Base-by-base conservation (phyloP, 2,797 vertebrate genomes). In the Brachyrhaphis roseni region DNA sequence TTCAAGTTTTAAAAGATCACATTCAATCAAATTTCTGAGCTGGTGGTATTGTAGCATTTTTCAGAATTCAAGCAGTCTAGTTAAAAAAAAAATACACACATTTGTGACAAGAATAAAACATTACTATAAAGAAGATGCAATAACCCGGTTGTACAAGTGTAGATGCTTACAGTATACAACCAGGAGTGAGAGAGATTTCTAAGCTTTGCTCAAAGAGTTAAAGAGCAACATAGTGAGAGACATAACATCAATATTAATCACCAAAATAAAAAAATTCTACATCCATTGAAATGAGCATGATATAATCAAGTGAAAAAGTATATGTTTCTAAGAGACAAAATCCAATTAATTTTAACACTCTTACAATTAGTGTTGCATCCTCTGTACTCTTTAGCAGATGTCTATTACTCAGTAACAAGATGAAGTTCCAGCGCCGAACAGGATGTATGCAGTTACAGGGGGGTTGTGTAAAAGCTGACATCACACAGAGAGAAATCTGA, bases 401-500 rank as follows among this genome's bases (percentile, higher is more conserved):
- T 59, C 16, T 76, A 2, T 75, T 16, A 72, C 6, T 8, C 45
- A 70, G 41, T 55, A 74, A 53, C 8, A 55, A 4, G 28, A 1
- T 8, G 18, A 36, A 45, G 4, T 15, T 49, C 39, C 47, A 51
- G 46, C 28, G 39, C 45, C 26, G 46, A 80, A 57, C 73, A 62
- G 75, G 57, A 45, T 8, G 36, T 39, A 1, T 59, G 43, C 31
- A 53, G 73, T 16, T 13, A 16, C 20, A 8, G 31, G 49, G 3
- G 49, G 43, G 43, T 28, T 23, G 1, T 26, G 66, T 74, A 77
- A 73, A 28, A 66, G 8, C 55, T 77, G 79, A 78, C 74, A 18
- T 77, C 82, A 72, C 64, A 80, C 47, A 39, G 47, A n/a, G 36
- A 28, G 26, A 76, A 64, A 39, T 55, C 47, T 78, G 77, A 51